Conservation (phyloP, 2,888 invertebrate genomes). For the Aplocera efformata region DNA sequence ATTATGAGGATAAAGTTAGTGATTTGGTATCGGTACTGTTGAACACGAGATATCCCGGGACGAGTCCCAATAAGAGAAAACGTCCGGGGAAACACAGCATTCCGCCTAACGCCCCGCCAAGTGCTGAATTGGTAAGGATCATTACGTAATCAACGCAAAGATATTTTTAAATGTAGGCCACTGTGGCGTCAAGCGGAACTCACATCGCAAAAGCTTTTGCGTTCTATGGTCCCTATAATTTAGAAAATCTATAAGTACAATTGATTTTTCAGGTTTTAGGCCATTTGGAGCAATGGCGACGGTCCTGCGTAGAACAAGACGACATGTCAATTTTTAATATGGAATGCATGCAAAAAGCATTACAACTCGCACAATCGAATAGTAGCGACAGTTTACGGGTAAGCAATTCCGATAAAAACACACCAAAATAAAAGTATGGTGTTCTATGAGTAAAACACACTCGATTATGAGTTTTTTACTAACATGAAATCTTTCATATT, state of each 20-base stretch:
- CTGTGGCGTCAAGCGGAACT: no score
- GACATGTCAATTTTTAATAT: conserved; percentile 91
- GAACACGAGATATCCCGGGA: conserved; percentile 91
- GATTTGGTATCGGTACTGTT: conserved; percentile 89
- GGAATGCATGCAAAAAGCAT: conserved; percentile 94
- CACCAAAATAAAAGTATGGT: neutral
- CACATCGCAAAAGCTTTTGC: no score
- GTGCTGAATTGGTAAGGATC: conserved; percentile 85
- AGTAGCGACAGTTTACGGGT: conserved; percentile 93
- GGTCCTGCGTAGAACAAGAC: conserved; percentile 84
- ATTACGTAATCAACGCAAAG: no score
- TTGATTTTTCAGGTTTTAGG: conserved; percentile 86
- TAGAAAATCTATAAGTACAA: no score
- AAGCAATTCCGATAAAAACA: conserved; percentile 28
- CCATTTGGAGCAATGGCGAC: conserved; percentile 94
- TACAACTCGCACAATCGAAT: conserved; percentile 92
- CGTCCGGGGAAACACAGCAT: conserved; percentile 87
- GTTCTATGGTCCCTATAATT: no score
- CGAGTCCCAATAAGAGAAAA: conserved; percentile 95
- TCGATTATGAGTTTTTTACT: neutral
- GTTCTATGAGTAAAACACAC: neutral
- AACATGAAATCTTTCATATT: conserved; percentile 30
- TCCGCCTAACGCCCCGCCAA: conserved; percentile 84
- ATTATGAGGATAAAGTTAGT: conserved; percentile 92
- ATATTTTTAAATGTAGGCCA: no score